Percentiles rank a stretch among this genome's conserved stretches.
These are phyloP conservation scores for Macquaria ambigua DNA, from an alignment of 2,113 vertebrate species.

Conservation along the genomic window DNA sequence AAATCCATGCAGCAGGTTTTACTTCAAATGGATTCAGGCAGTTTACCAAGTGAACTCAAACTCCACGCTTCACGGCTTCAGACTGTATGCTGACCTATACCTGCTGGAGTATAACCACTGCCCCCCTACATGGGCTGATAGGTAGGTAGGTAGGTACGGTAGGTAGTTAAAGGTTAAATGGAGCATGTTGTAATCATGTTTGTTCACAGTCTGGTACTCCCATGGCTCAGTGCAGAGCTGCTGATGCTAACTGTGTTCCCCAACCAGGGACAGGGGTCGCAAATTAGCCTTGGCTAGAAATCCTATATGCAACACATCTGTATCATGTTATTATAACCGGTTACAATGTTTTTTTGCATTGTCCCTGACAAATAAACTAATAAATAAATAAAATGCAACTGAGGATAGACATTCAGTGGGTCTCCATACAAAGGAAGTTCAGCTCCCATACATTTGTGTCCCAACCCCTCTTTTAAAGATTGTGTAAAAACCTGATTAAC, in stretches of 20 bases:
- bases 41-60: not conserved
- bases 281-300: no score
- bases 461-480: no score
- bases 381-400: no score
- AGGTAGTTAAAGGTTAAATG: not conserved
- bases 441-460: not conserved
- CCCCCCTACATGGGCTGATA: not conserved
- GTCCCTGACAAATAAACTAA: no score
- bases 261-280: no score
- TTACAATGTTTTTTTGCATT: no score
- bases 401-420: not conserved
- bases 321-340: no score
- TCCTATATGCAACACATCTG: no score
- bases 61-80: not conserved
- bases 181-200: not conserved
- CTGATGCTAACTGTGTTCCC: not conserved
- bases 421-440: not conserved
- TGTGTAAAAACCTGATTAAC: not conserved
- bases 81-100: not conserved
- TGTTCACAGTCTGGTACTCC: constrained; percentile 2
- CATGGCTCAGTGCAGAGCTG: not conserved
- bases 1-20: not conserved
- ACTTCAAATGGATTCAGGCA: not conserved
- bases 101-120: not conserved
- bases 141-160: not conserved